Conservation (phyloP, 2,888 invertebrate species). For the Erebia epiphron region DNA sequence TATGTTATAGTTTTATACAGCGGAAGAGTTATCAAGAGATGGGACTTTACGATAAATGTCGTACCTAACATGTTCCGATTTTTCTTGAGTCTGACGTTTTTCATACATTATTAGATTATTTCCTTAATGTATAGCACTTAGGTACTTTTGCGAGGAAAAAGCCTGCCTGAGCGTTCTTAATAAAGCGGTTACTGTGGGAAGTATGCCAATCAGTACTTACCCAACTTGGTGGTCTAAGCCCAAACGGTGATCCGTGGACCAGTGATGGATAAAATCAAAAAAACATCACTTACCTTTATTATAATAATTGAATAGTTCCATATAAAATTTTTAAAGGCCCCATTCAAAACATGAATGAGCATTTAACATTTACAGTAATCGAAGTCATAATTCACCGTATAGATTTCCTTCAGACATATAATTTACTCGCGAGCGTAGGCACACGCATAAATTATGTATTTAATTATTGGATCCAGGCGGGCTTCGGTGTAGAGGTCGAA, state of each 20-base stretch:
- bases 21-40: background rate
- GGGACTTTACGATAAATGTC: background rate
- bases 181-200: too few relatives aligned
- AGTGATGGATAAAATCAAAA: background rate
- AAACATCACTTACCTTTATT: background rate
- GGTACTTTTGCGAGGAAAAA: too few relatives aligned
- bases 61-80: constrained; percentile 5
- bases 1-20: background rate
- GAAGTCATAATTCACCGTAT: constrained; percentile 20
- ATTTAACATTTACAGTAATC: constrained; percentile 14
- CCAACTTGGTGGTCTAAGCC: too few relatives aligned
- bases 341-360: background rate
- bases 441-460: constrained; percentile 31
- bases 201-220: too few relatives aligned
- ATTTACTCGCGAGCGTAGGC: constrained; percentile 25
- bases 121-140: too few relatives aligned
- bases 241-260: too few relatives aligned
- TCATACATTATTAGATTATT: too few relatives aligned
- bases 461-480: constrained; percentile 28
- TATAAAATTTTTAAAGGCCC: background rate
- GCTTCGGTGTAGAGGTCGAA: background rate
- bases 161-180: too few relatives aligned
- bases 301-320: constrained; percentile 3
- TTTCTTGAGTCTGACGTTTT: background rate
- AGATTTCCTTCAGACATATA: constrained; percentile 19